These are phyloP conservation scores for Stegana nigrithorax DNA, from an alignment of 2,888 invertebrate species.

Conservation along the genomic window DNA sequence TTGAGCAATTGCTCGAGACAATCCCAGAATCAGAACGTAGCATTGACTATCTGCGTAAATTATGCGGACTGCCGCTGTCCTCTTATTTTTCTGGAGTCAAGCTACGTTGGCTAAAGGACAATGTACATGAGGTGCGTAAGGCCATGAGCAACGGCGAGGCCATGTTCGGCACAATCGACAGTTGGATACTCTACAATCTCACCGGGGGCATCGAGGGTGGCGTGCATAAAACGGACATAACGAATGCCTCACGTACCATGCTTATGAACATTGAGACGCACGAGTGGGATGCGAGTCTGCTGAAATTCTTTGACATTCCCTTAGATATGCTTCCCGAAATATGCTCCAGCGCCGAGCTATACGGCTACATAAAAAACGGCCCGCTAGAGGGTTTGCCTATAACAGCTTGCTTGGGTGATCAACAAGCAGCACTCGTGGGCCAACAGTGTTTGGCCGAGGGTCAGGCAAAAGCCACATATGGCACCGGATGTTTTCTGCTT, in stretches of 20 bases:
- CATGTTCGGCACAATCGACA: constrained; percentile 92
- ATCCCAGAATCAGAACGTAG: constrained; percentile 79
- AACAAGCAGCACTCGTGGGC: constrained; percentile 94
- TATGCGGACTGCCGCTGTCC: constrained; percentile 90
- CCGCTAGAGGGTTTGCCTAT: constrained; percentile 80
- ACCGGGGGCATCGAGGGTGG: constrained; percentile 82
- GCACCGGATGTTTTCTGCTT: constrained; percentile 97
- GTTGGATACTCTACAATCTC: constrained; percentile 95
- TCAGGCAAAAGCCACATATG: constrained; percentile 97
- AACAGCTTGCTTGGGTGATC: constrained; percentile 93
- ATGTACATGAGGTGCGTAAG: constrained; percentile 81
- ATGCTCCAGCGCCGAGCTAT: constrained; percentile 91
- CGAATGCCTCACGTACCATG: constrained; percentile 98
- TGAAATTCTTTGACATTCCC: constrained; percentile 90
- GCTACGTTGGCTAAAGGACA: constrained; percentile 92
- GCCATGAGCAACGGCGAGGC: constrained; percentile 82
- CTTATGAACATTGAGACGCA: constrained; percentile 92
- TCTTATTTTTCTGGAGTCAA: constrained; percentile 96
- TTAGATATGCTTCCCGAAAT: constrained; percentile 87
- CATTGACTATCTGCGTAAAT: constrained; percentile 78
- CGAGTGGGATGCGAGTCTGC: constrained; percentile 86
- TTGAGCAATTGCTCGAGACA: constrained; percentile 83
- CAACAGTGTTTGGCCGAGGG: constrained; percentile 92
- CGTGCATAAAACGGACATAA: constrained; percentile 93
- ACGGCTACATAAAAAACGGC: constrained; percentile 76